phyloP scores from a whole-genome alignment of 2,113 vertebrate species.

The Serranochromis macrocephalus region DNA sequence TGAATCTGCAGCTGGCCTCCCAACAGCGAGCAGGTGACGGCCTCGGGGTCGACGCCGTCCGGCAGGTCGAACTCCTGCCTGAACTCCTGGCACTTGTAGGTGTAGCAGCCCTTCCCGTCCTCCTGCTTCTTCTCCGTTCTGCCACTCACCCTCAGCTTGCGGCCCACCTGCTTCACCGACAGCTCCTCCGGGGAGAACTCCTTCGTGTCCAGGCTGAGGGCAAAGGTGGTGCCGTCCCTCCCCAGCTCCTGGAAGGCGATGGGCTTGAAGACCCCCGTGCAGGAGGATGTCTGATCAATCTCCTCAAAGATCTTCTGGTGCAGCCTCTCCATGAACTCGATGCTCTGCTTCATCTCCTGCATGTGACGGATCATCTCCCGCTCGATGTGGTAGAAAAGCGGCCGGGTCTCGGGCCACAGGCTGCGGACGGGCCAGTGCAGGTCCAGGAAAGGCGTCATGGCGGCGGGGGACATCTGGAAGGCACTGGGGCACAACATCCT shows the following conservation, averaged over 20 bases:
- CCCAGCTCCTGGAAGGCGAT: slow-evolving; percentile 57
- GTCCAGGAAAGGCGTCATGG: slow-evolving; percentile 57
- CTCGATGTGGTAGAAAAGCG: slow-evolving; percentile 66
- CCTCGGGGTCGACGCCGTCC: slow-evolving; percentile 51
- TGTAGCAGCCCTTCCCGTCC: slow-evolving; percentile 63
- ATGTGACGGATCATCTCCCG: slow-evolving; percentile 70
- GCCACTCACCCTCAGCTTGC: slow-evolving; percentile 70
- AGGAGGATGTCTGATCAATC: slow-evolving; percentile 49
- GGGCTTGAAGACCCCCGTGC: slow-evolving; percentile 33
- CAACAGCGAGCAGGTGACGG: slow-evolving; percentile 65
- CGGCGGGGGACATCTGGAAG: slow-evolving; percentile 36
- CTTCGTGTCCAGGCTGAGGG: slow-evolving; percentile 68
- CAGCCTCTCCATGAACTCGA: slow-evolving; percentile 68
- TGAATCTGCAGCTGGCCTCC: slow-evolving; percentile 67
- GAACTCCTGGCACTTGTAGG: slow-evolving; percentile 69
- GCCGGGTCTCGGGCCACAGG: slow-evolving; percentile 71
- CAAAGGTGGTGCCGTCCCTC: slow-evolving; percentile 31
- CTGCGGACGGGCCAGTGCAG: slow-evolving; percentile 70
- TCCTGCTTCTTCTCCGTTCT: slow-evolving; percentile 69
- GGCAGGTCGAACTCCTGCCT: slow-evolving; percentile 73
- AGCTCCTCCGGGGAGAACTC: slow-evolving; percentile 67
- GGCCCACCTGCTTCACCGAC: slow-evolving; percentile 71
- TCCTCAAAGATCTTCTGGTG: slow-evolving; percentile 71
- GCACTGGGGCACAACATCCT: slow-evolving; percentile 68
- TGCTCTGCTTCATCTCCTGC: slow-evolving; percentile 67